Conservation (phyloP, 2,797 vertebrate species). For the Siniperca obscura region DNA sequence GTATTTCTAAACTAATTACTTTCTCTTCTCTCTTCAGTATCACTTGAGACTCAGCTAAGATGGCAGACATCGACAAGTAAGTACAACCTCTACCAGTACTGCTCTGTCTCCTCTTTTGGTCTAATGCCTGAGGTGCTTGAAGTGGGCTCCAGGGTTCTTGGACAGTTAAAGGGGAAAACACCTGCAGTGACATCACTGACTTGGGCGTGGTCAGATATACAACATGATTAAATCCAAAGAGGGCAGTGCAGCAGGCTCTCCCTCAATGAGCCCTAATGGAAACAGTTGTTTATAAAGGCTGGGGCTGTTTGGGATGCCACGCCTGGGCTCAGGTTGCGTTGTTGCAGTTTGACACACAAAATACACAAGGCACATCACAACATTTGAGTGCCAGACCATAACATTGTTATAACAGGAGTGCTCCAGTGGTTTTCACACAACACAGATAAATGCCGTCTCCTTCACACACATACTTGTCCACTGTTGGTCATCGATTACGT, state of each 20-base stretch:
- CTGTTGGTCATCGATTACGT: slow-evolving; percentile 43
- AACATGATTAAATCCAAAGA: not conserved
- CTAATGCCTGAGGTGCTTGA: too few relatives aligned
- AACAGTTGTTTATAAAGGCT: slow-evolving; percentile 26
- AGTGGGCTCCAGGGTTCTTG: not conserved
- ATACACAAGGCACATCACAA: not conserved
- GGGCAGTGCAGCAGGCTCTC: not conserved
- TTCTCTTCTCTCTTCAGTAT: slow-evolving; percentile 76
- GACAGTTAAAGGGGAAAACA: not conserved
- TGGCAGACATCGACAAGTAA: slow-evolving; percentile 99
- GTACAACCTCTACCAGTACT: slow-evolving; percentile 64
- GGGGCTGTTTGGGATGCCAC: not conserved
- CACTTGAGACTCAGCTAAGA: slow-evolving; percentile 83
- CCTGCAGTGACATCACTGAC: slow-evolving; percentile 14
- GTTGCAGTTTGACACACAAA: not conserved
- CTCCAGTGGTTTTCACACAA: slow-evolving; percentile 3
- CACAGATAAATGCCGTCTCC: not conserved
- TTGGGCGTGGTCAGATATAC: slow-evolving; percentile 3
- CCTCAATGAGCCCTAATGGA: not conserved
- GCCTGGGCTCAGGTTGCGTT: not conserved
- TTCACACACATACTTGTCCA: not conserved
- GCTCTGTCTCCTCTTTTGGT: not conserved
- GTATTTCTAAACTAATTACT: slow-evolving; percentile 31
- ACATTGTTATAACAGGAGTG: not conserved
- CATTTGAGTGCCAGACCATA: not conserved